Base-by-base conservation (phyloP, 2,797 vertebrate genomes). In the Pangasius mekongensis region DNA sequence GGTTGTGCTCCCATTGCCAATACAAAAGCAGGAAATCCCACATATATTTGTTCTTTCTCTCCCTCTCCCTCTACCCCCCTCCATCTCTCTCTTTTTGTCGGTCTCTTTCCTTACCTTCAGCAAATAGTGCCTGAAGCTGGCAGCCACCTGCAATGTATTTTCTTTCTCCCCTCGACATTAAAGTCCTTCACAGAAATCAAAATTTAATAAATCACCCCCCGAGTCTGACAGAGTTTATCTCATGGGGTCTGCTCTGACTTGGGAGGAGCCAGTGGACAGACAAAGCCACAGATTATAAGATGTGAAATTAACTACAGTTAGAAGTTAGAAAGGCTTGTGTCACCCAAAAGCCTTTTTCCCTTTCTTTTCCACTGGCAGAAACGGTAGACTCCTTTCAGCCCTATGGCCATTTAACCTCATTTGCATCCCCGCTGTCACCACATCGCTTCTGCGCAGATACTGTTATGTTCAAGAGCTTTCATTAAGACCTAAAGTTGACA, bases 171-270 rank as follows among this genome's bases (percentile, higher is more conserved):
- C 92, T 92, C 93, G 94, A 96, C 95, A 97, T 95, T 95, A 96
- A 96, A 96, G 95, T 96, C 96, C 95, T 97, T 97, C 95, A 96
- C 96, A 97, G 94, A 97, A 97, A 95, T 96, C 95, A 96, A 95
- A 97, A 96, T 97, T 97, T 96, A 97, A 96, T 96, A 97, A 96
- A 97, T 95, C 96, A 97, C 96, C 95, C 95, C 93, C 92, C 93
- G 95, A 95, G 97, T 95, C 95, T 96, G 96, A 97, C 96, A 97
- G 94, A 96, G 95, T 94, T 95, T 97, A 98, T 97, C 96, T 97
- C 96, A 93, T 93, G 95, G 95, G 97, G 95, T 96, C 96, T 67
- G 96, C 94, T 94, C 94, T 91, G 93, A 94, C 94, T 96, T 92
- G 93, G 95, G 94, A 92, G 95, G 94, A 94, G 95, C 93, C 94